Percentiles rank a stretch among this genome's conserved stretches.
These are phyloP conservation scores for Stenodema calcarata DNA, from an alignment of 2,888 invertebrate species.

Conservation along the genomic window DNA sequence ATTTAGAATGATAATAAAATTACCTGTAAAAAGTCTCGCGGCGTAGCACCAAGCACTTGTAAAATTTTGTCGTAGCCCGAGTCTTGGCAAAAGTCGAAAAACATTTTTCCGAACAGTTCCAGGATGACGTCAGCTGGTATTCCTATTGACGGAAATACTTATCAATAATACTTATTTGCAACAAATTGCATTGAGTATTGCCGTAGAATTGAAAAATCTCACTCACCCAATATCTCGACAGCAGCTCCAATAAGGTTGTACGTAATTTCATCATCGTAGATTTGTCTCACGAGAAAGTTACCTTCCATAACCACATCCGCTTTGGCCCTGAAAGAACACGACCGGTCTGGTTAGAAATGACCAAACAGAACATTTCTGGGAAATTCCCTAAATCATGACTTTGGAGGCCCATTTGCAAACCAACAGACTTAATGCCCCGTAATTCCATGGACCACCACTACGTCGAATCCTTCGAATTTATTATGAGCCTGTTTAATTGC, in stretches of 20 bases:
- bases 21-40: constrained; percentile 92
- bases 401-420: too few species aligned
- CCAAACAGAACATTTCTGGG: too few species aligned
- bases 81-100: constrained; percentile 95
- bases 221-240: constrained; percentile 87
- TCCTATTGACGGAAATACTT: constrained; percentile 65
- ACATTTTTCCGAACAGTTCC: constrained; percentile 91
- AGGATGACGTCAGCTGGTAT: constrained; percentile 88
- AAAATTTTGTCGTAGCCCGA: constrained; percentile 96
- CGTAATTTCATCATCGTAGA: constrained; percentile 94
- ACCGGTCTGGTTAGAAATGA: too few species aligned
- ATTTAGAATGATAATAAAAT: not conserved
- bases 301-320: constrained; percentile 94
- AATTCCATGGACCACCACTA: too few species aligned
- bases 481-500: too few species aligned
- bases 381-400: too few species aligned
- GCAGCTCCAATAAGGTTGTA: constrained; percentile 93
- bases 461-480: too few species aligned
- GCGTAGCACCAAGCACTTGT: constrained; percentile 92
- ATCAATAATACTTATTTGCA: not conserved
- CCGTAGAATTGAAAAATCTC: not conserved
- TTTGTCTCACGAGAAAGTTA: constrained; percentile 90
- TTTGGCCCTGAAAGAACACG: constrained; percentile 73
- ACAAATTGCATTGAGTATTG: not conserved
- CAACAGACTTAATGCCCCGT: too few species aligned